Base-by-base conservation (phyloP, 2,888 invertebrate species). In the Lycia hirtaria region DNA sequence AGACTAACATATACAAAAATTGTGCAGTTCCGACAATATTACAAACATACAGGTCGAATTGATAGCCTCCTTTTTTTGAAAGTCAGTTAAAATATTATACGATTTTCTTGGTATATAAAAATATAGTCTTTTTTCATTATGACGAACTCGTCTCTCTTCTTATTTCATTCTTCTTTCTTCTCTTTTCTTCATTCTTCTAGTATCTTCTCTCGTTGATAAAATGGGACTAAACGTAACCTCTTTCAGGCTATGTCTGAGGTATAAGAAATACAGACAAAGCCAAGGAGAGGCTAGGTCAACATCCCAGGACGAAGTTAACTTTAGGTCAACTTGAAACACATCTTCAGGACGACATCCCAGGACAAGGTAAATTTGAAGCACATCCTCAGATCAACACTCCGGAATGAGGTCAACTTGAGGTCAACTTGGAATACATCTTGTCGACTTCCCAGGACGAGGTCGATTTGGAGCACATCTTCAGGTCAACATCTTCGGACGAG, bases 281-380 rank as follows among this genome's bases (percentile, higher is more conserved):
- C 92, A 92, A 92, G 92, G 92, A 92, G 92, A 92, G 92, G 92
- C 92, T 92, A 92, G 87, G 92, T 89, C 87, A 86, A 83, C 52
- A 72, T 82, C 86, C 90, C 83, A 60, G 30, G 48, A 41, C 20
- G 56, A 51, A 6, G 50, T 53, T 19, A 30, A 20, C 12, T n/a
- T n/a, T 12, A 6, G 17, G 40, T 32, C 32, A 33, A n/a, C 6
- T 32, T 32, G 30, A 32, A 6, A 5, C 10, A 10, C 10, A 32
- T 32, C 12, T 32, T 32, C 12, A 12, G 1, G 4, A 4, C 14
- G 1, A 9, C 7, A 26, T 26, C 6, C 6, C 6, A 4, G 26
- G n/a, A n/a, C n/a, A n/a, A n/a, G n/a, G n/a, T n/a, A n/a, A 26
- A 26, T 26, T 26, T 26, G 7, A 26, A 6, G 26, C 26, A 26